Conservation (phyloP, 1,140 invertebrate species). For the Drosophila kanapiae region DNA sequence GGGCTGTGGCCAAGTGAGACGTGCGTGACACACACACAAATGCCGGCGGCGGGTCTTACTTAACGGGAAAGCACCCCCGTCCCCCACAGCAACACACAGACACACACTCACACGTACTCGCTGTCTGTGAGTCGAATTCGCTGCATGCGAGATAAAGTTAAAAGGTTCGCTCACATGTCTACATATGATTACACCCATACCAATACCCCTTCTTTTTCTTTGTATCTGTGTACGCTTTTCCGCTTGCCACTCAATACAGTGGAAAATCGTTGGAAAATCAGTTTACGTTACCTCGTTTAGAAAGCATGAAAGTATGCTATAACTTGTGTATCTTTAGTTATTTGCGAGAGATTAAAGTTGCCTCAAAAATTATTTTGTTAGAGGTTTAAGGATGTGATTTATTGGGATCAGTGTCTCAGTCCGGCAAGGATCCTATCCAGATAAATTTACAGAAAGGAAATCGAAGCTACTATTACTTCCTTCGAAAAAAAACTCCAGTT, state of each 20-base stretch:
- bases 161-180: constrained; percentile 33
- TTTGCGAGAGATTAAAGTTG: background rate
- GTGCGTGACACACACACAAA: constrained; percentile 78
- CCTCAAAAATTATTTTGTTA: too few relatives aligned
- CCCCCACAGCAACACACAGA: background rate
- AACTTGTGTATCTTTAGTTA: background rate
- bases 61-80: constrained; percentile 14
- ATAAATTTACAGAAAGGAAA: too few relatives aligned
- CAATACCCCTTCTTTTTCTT: constrained; percentile 50
- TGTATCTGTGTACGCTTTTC: constrained; percentile 56
- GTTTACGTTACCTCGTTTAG: background rate
- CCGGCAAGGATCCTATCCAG: too few relatives aligned
- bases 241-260: constrained; percentile 67
- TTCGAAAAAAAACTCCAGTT: too few relatives aligned
- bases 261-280: constrained; percentile 20
- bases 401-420: too few relatives aligned
- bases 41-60: constrained; percentile 48
- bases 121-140: constrained; percentile 28
- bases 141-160: constrained; percentile 64
- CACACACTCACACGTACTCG: constrained; percentile 7
- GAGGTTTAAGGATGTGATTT: too few relatives aligned
- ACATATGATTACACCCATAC: constrained; percentile 16
- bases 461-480: too few relatives aligned
- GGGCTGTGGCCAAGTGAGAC: constrained; percentile 37
- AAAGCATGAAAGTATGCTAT: constrained; percentile 5